Evolutionary conservation across 2,113 vertebrate genomes (phyloP).

Genomic region (Acinonyx jubatus): DNA sequence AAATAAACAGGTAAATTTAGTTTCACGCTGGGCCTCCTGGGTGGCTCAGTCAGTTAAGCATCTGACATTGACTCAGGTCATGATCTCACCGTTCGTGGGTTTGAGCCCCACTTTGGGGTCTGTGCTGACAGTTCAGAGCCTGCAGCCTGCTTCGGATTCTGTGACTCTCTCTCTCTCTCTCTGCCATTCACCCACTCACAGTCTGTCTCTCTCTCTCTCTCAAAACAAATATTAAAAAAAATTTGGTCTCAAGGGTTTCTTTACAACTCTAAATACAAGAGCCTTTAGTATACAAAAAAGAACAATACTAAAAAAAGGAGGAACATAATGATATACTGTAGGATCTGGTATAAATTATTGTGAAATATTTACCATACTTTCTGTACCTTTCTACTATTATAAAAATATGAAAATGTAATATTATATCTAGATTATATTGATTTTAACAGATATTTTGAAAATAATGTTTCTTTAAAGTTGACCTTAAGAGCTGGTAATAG

Average conservation of each 20-base stretch:
- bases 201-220: too few relatives aligned
- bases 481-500: neutral
- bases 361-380: neutral
- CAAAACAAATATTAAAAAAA: neutral
- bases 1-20: neutral
- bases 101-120: fast-evolving
- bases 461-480: neutral
- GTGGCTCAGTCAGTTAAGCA: too few relatives aligned
- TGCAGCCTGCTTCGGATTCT: too few relatives aligned
- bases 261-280: neutral
- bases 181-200: too few relatives aligned
- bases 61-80: too few relatives aligned
- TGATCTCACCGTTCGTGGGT: too few relatives aligned
- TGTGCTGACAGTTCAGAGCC: too few relatives aligned
- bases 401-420: neutral
- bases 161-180: too few relatives aligned
- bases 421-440: neutral
- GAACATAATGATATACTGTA: neutral
- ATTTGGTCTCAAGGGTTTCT: neutral
- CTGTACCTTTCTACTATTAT: neutral
- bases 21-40: too few relatives aligned
- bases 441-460: neutral
- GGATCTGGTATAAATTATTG: neutral
- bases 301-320: neutral
- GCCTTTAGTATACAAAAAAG: neutral